Base-by-base conservation (phyloP, 2,113 vertebrate species). In the Tragulus kanchil region DNA sequence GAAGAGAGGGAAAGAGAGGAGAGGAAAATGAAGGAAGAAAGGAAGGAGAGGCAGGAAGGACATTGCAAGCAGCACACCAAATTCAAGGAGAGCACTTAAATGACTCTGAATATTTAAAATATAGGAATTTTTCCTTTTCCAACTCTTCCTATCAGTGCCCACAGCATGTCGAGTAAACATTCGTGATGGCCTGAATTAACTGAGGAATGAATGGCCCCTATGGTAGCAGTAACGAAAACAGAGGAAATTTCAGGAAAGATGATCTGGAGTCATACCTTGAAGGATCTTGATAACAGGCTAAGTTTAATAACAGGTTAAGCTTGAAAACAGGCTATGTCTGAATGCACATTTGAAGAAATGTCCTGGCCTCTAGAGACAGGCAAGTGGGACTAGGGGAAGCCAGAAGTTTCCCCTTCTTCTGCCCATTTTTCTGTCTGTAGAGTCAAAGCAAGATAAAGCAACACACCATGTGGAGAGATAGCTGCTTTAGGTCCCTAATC, bases 1-100 rank as follows among this genome's bases (percentile, higher is more conserved):
- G 31, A 3, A 14, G 62, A 16, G 19, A 21, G 10, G 42, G 12
- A 31, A 5, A 11, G 4, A 58, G 42, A 31, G 6, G 12, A 4
- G n/a, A 26, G 50, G 9, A 11, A 14, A 12, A 12, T 14, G 9
- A 52, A 23, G 3, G 19, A 25, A 5, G 5, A 6, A 14, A 0
- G 11, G 10, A 16, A 8, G 16, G 0, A 52, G 19, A 31, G 7
- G 5, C n/a, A n/a, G 59, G 45, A 14, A 48, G 21, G 5, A 48
- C 25, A 17, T 59, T 67, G 6, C 42, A 36, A 58, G 28, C 10
- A 11, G 13, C 5, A 62, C 5, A 11, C 11, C 58, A 61, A 58
- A 56, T 79, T 16, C 17, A 14, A 56, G 48, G 19, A 59, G n/a
- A 67, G 54, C 36, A 17, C 9, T 17, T 17, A 52, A 28, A 67